Conservation (phyloP, 2,888 invertebrate genomes). For the Scaptomyza cyrtandrae region DNA sequence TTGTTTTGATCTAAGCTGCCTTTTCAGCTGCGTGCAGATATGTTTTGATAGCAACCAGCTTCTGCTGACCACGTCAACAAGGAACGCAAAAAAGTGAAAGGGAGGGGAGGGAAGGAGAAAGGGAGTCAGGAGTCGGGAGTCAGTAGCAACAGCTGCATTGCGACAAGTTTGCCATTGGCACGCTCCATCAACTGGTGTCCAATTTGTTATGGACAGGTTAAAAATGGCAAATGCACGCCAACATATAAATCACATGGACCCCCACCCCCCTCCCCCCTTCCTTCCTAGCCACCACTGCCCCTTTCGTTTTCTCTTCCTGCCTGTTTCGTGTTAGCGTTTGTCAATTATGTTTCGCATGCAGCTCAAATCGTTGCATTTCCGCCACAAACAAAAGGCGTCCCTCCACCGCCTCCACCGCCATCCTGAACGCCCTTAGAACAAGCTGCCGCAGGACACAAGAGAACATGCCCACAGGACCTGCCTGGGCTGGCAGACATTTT, state of each 20-base stretch:
- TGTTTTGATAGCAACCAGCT: conserved; percentile 15
- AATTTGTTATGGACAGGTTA: conserved; percentile 73
- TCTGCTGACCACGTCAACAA: conserved; percentile 23
- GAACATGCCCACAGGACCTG: neutral
- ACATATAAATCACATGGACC: conserved; percentile 63
- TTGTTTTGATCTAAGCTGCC: neutral
- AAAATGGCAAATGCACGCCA: conserved; percentile 67
- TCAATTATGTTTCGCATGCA: conserved; percentile 73
- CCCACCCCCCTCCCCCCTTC: neutral
- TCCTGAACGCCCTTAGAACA: conserved; percentile 17
- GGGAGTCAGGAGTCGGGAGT: neutral
- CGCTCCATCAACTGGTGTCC: conserved; percentile 74
- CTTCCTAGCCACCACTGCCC: neutral
- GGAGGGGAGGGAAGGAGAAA: neutral
- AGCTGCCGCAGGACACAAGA: neutral
- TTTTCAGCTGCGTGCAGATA: neutral
- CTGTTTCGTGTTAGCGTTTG: conserved; percentile 58
- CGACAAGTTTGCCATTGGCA: conserved; percentile 64
- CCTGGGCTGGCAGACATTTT: conserved; percentile 29
- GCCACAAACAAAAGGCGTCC: conserved; percentile 36
- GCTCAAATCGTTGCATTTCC: conserved; percentile 66
- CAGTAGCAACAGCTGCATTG: conserved; percentile 59
- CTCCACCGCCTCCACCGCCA: too few species aligned
- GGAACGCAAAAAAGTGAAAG: too few species aligned
- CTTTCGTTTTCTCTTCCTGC: neutral